phyloP scores from a whole-genome alignment of 2,888 invertebrate species.

The Gymnosoma rotundatum region DNA sequence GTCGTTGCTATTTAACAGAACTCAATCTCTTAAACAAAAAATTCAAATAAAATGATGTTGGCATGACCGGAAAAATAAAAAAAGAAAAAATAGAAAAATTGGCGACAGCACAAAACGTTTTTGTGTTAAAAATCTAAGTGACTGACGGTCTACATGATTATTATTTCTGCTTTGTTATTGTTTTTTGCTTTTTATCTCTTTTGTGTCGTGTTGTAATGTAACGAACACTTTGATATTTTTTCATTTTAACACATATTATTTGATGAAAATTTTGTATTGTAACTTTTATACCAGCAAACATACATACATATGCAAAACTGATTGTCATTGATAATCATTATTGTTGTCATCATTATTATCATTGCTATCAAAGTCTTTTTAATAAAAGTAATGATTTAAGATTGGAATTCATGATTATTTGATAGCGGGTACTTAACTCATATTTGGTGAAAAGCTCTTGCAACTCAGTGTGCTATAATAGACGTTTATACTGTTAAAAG shows the following conservation, averaged over 20 bases:
- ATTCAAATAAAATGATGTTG: slow-evolving; percentile 30
- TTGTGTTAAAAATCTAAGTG: slow-evolving; percentile 65
- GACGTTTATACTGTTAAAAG: no score
- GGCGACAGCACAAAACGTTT: slow-evolving; percentile 55
- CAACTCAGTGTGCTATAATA: no score
- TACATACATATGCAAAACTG: slow-evolving; percentile 1
- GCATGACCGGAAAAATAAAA: slow-evolving; percentile 57
- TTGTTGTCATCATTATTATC: slow-evolving; percentile 13
- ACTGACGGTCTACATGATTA: slow-evolving; percentile 66
- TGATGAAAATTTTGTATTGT: slow-evolving; percentile 32
- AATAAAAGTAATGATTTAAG: slow-evolving; percentile 42
- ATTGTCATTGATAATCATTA: slow-evolving; percentile 58
- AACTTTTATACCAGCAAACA: no score
- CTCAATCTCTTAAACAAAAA: background rate
- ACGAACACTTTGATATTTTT: slow-evolving; percentile 19
- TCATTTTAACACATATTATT: slow-evolving; percentile 3
- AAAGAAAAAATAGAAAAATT: slow-evolving; percentile 5
- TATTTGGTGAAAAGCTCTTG: no score
- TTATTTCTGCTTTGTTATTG: slow-evolving; percentile 37
- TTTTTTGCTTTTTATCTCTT: slow-evolving; percentile 14
- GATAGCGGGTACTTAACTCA: background rate
- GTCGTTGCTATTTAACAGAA: slow-evolving; percentile 4
- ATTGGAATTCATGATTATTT: slow-evolving; percentile 40
- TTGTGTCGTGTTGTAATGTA: slow-evolving; percentile 18
- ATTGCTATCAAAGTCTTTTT: slow-evolving; percentile 34